Base-by-base conservation (phyloP, 23 tunicate genomes). In the Trididemnum nubilum region DNA sequence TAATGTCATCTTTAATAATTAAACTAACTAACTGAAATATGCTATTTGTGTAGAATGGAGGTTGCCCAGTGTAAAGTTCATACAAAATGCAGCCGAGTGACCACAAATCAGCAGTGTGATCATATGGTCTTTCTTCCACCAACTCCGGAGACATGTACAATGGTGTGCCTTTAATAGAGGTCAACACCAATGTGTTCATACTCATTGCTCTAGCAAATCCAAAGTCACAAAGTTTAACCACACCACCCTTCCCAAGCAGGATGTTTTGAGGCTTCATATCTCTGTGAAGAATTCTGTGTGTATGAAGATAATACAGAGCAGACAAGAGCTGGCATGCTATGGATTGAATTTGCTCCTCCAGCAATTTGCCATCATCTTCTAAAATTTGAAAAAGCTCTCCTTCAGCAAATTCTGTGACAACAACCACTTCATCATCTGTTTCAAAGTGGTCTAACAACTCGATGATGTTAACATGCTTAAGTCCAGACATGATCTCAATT, bases 151-250 rank as follows among this genome's bases (percentile, higher is more conserved):
- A 87, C 97, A 92, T 92, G 32, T 92, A 92, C 79, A 92, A 65
- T 18, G 97, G 97, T 38, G 97, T 92, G 1, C 97, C 97, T 72
- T 92, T 92, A 35, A 92, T 92, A 0, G 97, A 92, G 9, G 97
- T 92, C 35, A 92, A 60, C 2, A 92, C 97, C 4, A 92, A 51
- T 0, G 97, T 92, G 86, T 87, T 87, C 60, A 84, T 83, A 63
- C 97, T 87, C 97, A 92, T 92, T 18, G 97, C 91, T 31, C 97
- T 40, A 19, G 97, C 97, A 87, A 92, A 92, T 18, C 97, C 97
- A 71, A 92, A 92, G 58, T 92, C 97, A 61, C 97, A 92, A 69
- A 92, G 54, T 61, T 92, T 92, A 0, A 92, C 91, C 25, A 86
- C 82, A 0, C 97, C 97, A 37, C 92, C 92, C 57, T 92, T 92